phyloP scores from a whole-genome alignment of 2,113 vertebrate species.

The Spea bombifrons region DNA sequence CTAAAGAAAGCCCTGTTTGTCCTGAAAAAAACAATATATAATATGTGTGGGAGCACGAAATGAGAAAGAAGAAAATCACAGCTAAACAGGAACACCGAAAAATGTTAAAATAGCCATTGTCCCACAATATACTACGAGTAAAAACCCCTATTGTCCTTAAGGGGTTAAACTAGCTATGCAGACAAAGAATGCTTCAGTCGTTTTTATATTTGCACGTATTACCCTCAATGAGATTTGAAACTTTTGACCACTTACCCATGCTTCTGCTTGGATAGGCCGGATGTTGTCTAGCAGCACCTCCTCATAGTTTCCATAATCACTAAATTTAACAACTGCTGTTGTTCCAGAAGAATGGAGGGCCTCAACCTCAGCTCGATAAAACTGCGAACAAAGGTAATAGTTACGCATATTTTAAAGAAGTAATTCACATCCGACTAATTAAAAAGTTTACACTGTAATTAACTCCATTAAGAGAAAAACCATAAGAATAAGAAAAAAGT shows the following conservation, averaged over 20 bases:
- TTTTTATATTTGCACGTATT: neutral
- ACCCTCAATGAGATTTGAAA: neutral
- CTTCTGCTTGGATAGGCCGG: constrained; percentile 79
- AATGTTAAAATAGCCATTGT: no score
- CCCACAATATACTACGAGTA: no score
- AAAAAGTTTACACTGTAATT: neutral
- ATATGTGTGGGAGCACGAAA: no score
- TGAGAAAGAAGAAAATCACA: no score
- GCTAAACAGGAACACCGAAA: no score
- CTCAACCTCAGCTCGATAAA: constrained; percentile 92
- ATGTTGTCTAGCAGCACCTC: constrained; percentile 95
- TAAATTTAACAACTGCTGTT: constrained; percentile 95
- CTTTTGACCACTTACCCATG: constrained; percentile 75
- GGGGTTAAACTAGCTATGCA: no score
- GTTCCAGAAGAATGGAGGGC: constrained; percentile 93
- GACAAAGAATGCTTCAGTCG: no score
- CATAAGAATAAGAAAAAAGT: no score
- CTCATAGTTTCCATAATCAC: constrained; percentile 97
- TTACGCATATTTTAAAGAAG: constrained; percentile 1
- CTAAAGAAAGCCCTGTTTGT: no score
- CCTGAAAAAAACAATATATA: no score
- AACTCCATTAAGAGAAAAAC: no score
- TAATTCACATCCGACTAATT: neutral
- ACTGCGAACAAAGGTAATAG: constrained; percentile 71
- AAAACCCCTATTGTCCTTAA: no score